Evolutionary conservation across 2,888 invertebrate species (phyloP), one percentile per base, ranked within the genome.

Genomic region (Agonopterix heracliana): DNA sequence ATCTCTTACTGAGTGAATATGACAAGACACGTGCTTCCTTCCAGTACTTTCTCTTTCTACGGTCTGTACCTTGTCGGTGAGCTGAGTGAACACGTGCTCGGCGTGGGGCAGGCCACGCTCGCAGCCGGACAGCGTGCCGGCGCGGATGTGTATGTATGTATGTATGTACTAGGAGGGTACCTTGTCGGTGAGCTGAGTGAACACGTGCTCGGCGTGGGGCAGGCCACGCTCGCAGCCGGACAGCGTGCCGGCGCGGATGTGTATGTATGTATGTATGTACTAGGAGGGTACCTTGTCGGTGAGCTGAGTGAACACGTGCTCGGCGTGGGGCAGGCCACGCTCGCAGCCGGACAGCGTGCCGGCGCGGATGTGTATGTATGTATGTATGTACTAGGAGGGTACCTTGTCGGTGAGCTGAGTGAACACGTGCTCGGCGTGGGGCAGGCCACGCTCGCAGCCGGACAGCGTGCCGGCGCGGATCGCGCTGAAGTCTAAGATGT

Each of bases 211-310:
- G 0, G 53, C 59, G 17, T 60, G 49, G 0, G 54, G 41, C 7
- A 54, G 40, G 14, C 52, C 53, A n/a, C n/a, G n/a, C n/a, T 9
- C n/a, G 42, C 36, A 36, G 48, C n/a, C 35, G 12, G 3, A 8
- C 44, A 0, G n/a, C n/a, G n/a, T n/a, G n/a, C n/a, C n/a, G n/a
- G n/a, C n/a, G n/a, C n/a, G n/a, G n/a, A n/a, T n/a, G n/a, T n/a
- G n/a, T n/a, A n/a, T n/a, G n/a, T n/a, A n/a, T n/a, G n/a, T n/a
- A n/a, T n/a, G n/a, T n/a, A n/a, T n/a, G n/a, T n/a, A n/a, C n/a
- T n/a, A n/a, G n/a, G n/a, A n/a, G n/a, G n/a, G n/a, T 8, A 78
- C 78, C 72, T 63, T 56, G 0, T 66, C 48, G 0, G 69, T 56
- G 9, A 63, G 60, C 34, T 53, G 44, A 2, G 49, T 48, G 17